phyloP scores from a whole-genome alignment of 2,113 vertebrate genomes.

The Jacana jacana region DNA sequence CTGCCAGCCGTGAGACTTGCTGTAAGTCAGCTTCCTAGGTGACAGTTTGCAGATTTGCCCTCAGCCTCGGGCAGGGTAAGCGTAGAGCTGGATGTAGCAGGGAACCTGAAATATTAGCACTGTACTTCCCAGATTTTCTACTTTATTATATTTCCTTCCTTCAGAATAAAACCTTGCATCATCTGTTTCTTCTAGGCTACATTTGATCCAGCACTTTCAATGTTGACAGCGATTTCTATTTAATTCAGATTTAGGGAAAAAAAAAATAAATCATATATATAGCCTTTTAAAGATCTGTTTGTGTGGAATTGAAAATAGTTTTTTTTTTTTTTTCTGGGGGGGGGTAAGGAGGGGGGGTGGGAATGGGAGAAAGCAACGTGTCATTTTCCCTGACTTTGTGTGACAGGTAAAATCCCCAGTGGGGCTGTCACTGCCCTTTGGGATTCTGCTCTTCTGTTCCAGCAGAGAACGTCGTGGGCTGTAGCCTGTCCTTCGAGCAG shows the following conservation, averaged over 20 bases:
- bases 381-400: background rate
- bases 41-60: background rate
- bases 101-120: background rate
- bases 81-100: background rate
- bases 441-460: conserved; percentile 18
- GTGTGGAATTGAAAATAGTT: background rate
- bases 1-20: background rate
- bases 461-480: background rate
- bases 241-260: background rate
- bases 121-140: background rate
- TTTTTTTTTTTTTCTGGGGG: background rate
- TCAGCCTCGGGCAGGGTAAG: background rate
- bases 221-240: background rate
- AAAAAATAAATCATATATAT: too few relatives aligned
- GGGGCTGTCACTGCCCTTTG: background rate
- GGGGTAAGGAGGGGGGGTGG: too few relatives aligned
- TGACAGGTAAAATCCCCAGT: background rate
- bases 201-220: background rate
- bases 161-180: background rate
- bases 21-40: background rate
- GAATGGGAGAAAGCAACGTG: background rate
- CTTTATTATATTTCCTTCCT: background rate
- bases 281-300: background rate
- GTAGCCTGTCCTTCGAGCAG: background rate
- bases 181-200: background rate